Conservation (phyloP, 2,888 invertebrate genomes). For the Beris morrisii region DNA sequence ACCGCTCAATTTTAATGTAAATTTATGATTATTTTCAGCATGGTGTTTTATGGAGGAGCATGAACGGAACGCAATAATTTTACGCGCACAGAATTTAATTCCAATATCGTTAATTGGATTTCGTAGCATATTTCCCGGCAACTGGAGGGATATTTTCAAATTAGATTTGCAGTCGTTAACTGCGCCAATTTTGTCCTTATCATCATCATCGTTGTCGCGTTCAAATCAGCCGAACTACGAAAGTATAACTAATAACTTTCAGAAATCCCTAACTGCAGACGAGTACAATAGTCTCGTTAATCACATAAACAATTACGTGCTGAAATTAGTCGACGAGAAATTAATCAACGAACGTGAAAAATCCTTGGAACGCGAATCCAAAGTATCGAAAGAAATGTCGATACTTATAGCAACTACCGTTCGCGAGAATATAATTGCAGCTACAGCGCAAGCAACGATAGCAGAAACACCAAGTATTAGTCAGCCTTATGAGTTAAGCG, state of each 20-base stretch:
- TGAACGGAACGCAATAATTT: constrained; percentile 53
- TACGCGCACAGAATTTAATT: constrained; percentile 45
- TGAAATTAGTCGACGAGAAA: constrained; percentile 50
- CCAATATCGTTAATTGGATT: constrained; percentile 48
- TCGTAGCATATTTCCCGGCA: constrained; percentile 41
- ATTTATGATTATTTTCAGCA: constrained; percentile 42
- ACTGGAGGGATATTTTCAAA: constrained; percentile 39
- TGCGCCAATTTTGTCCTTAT: neutral
- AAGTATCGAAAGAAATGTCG: constrained; percentile 45
- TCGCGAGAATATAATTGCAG: constrained; percentile 47
- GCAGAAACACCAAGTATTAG: neutral
- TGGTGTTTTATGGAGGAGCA: constrained; percentile 49
- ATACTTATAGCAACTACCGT: constrained; percentile 48
- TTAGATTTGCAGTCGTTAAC: constrained; percentile 19
- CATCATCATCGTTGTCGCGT: neutral
- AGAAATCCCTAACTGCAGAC: constrained; percentile 48
- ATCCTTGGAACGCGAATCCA: constrained; percentile 34
- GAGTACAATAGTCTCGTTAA: constrained; percentile 53
- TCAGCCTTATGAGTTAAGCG: constrained; percentile 42
- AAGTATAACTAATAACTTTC: constrained; percentile 41
- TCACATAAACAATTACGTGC: constrained; percentile 53
- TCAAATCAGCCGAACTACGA: constrained; percentile 30
- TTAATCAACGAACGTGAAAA: constrained; percentile 43
- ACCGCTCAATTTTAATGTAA: constrained; percentile 19
- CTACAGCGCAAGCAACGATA: neutral